Evolutionary conservation across 2,888 invertebrate genomes (phyloP), one percentile per base, ranked within the genome.

Genomic region (Chaitophorus viminalis): DNA sequence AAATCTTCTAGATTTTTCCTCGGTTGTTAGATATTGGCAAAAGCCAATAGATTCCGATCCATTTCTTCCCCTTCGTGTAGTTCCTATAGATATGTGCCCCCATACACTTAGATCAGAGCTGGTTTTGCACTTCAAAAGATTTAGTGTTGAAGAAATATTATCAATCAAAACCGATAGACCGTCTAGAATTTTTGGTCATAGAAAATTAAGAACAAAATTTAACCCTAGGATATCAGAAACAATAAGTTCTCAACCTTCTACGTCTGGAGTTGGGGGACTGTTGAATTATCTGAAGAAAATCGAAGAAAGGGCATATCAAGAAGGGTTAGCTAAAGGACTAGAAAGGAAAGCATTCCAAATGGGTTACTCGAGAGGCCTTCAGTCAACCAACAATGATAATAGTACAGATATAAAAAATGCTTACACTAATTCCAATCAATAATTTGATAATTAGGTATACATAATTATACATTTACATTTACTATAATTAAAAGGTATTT

Each of bases 71-170:
- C 91, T 91, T 5, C 91, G 91, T 89, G 92, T 93, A 18, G 91
- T 93, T 39, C 93, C 94, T 11, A 93, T 94, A 4, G 94, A 94
- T 90, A 91, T 94, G 91, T 94, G 94, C 89, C 94, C 94, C 1
- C 92, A 93, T 89, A 94, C 94, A 0, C 91, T 91, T n/a, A 93
- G 94, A 89, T 93, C 92, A 90, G 94, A 94, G 90, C 91, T 94
- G 90, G 92, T 94, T 8, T 90, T 94, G 17, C 90, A 93, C 29
- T 92, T 93, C 89, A 91, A 92, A 89, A 90, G 92, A 60, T 89
- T 89, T 81, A 75, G 65, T 18, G 39, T 78, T 6, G 60, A 74
- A 17, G 87, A 87, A 25, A 87, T 87, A 65, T 75, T 87, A 21
- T 87, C 79, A 60, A 86, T 21, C 31, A 74, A 72, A 79, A 74